These are phyloP conservation scores for Cyprinodon brontotheroides DNA, from an alignment of 2,113 vertebrate species.

Conservation along the genomic window DNA sequence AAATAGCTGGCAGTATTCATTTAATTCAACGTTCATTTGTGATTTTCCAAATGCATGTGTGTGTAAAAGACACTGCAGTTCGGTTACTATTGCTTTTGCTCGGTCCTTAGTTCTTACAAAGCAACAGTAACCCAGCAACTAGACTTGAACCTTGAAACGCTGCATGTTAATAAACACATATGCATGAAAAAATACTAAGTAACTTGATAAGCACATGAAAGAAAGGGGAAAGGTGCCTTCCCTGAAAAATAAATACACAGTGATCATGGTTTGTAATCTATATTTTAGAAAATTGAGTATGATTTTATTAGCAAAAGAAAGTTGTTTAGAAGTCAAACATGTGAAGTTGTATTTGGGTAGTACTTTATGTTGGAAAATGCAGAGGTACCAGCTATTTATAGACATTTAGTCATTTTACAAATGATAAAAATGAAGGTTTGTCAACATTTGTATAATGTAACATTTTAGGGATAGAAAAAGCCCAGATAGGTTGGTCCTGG, in stretches of 20 bases:
- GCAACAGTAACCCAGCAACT: slow-evolving; percentile 83
- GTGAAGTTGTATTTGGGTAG: background rate
- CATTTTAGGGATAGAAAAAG: background rate
- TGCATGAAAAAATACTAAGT: slow-evolving; percentile 12
- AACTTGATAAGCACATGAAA: background rate
- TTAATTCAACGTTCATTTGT: background rate
- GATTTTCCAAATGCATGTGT: background rate
- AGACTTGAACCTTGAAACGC: slow-evolving; percentile 43
- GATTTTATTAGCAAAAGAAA: background rate
- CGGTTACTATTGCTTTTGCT: slow-evolving; percentile 36
- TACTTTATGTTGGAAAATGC: background rate
- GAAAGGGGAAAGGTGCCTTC: background rate
- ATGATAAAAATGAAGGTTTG: background rate
- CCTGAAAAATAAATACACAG: background rate
- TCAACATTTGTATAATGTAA: background rate
- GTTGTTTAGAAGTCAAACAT: background rate
- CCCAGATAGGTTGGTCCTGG: too few species aligned
- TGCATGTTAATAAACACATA: slow-evolving; percentile 51
- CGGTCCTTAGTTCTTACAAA: slow-evolving; percentile 66
- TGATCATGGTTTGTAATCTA: background rate
- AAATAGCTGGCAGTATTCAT: background rate
- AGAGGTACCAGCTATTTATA: background rate
- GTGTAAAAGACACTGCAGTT: slow-evolving; percentile 9
- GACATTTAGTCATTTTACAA: background rate
- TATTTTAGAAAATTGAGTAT: too few species aligned